Percentiles rank a stretch among this genome's conserved stretches.
Evolutionary conservation across 2,888 invertebrate genomes (phyloP).

Genomic region (Dermolepida albohirtum): DNA sequence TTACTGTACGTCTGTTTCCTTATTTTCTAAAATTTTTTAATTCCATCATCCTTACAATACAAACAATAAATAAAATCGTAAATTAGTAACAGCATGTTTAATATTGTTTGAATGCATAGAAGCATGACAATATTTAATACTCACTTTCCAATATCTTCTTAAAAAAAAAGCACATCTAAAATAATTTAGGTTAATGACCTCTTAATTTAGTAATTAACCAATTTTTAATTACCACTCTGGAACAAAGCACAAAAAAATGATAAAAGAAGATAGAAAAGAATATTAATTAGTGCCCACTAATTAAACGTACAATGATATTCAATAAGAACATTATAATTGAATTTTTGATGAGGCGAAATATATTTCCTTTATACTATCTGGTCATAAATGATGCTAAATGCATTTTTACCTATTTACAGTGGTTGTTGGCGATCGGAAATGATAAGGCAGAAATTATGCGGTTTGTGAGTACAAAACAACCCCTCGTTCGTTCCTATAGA

Average conservation of each 20-base stretch:
- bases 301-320: conserved; percentile 4
- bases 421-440: conserved; percentile 41
- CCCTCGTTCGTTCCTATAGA: conserved; percentile 23
- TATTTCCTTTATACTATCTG: conserved; percentile 10
- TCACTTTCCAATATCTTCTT: too few species aligned
- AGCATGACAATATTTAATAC: too few species aligned
- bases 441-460: conserved; percentile 43
- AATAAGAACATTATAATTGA: conserved; percentile 8
- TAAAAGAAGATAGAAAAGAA: conserved; percentile 1
- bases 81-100: too few species aligned
- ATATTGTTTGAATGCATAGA: too few species aligned
- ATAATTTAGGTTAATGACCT: too few species aligned
- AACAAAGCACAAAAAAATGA: background rate
- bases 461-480: conserved; percentile 30
- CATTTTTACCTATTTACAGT: conserved; percentile 33
- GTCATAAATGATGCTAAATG: conserved; percentile 14
- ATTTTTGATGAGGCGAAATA: conserved; percentile 6
- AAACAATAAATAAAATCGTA: too few species aligned
- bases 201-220: background rate
- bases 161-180: too few species aligned
- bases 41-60: too few species aligned
- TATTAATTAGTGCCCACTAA: conserved; percentile 10
- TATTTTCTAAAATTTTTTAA: too few species aligned
- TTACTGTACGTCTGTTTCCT: too few species aligned
- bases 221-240: conserved; percentile 1